Conservation (phyloP, 2,797 vertebrate genomes). For the Notolabrus celidotus region DNA sequence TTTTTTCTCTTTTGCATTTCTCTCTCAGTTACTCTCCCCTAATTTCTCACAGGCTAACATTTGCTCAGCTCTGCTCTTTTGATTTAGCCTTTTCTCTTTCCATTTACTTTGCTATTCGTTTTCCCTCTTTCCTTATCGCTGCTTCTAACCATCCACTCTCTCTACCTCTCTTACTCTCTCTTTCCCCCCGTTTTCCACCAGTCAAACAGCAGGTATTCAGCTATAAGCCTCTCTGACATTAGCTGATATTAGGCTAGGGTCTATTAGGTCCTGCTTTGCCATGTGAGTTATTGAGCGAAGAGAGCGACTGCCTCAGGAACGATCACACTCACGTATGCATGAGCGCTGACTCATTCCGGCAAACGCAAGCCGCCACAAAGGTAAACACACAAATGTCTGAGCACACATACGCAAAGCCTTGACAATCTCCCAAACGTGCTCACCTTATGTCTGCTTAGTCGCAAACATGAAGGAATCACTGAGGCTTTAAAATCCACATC, state of each 20-base stretch:
- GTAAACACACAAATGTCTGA: conserved; percentile 46
- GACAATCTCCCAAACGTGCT: conserved; percentile 40
- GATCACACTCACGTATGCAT: conserved; percentile 42
- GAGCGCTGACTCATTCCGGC: conserved; percentile 43
- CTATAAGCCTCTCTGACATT: conserved; percentile 74
- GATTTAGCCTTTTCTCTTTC: conserved; percentile 57
- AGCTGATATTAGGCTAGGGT: conserved; percentile 73
- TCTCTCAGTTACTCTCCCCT: conserved; percentile 35
- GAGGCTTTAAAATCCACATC: conserved; percentile 28
- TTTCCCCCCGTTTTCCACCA: conserved; percentile 10
- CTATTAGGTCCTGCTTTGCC: conserved; percentile 60
- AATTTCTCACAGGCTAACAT: conserved; percentile 39
- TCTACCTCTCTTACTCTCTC: conserved; percentile 8
- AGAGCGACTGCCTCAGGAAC: conserved; percentile 51
- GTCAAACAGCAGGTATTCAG: conserved; percentile 68
- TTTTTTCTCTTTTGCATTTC: conserved; percentile 48
- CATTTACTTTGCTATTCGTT: conserved; percentile 59
- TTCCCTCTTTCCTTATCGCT: conserved; percentile 49
- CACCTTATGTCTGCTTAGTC: conserved; percentile 43
- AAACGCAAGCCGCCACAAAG: conserved; percentile 42
- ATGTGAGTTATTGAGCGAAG: conserved; percentile 62
- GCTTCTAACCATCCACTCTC: conserved; percentile 25
- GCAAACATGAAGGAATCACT: conserved; percentile 32
- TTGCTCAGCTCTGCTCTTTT: conserved; percentile 53
- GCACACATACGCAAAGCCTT: conserved; percentile 35